Percentiles rank a stretch among this genome's conserved stretches.
phyloP scores from a whole-genome alignment of 2,888 invertebrate genomes.

The Pristionchus mayeri region DNA sequence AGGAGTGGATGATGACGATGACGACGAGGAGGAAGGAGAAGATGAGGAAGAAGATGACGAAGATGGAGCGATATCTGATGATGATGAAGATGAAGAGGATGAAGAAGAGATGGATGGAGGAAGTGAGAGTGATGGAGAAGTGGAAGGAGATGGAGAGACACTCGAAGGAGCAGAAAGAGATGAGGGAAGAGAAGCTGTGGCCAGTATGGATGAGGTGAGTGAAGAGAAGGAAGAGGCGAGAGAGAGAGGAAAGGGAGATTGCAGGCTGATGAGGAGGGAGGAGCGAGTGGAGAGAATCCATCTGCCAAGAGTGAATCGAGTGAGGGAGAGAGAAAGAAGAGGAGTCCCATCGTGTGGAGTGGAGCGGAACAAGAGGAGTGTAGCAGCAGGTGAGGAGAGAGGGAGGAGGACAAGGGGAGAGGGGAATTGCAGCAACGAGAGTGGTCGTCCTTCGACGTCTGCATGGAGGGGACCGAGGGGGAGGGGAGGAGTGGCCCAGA shows the following conservation, averaged over 20 bases:
- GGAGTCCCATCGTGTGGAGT: not conserved
- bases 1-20: not conserved
- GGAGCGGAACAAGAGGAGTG: slow-evolving; percentile 14
- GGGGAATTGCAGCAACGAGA: slow-evolving; percentile 9
- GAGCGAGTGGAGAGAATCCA: slow-evolving; percentile 2
- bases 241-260: not conserved
- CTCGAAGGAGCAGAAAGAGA: slow-evolving; percentile 11
- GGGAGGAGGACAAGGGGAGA: not conserved
- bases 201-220: slow-evolving; percentile 32
- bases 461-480: not conserved
- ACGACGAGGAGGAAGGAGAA: slow-evolving; percentile 5
- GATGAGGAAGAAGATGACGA: not conserved
- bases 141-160: not conserved
- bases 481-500: not conserved
- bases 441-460: slow-evolving; percentile 25
- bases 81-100: not conserved
- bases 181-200: slow-evolving; percentile 38
- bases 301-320: not conserved
- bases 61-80: not conserved
- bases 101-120: not conserved
- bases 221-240: not conserved
- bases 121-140: not conserved
- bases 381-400: slow-evolving; percentile 9
- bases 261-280: slow-evolving; percentile 15
- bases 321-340: slow-evolving; percentile 35